A percentile compares a stretch with the other conserved stretches of the same genome.
Conservation (phyloP, 2,113 vertebrate genomes). For the Neoarius graeffei region DNA sequence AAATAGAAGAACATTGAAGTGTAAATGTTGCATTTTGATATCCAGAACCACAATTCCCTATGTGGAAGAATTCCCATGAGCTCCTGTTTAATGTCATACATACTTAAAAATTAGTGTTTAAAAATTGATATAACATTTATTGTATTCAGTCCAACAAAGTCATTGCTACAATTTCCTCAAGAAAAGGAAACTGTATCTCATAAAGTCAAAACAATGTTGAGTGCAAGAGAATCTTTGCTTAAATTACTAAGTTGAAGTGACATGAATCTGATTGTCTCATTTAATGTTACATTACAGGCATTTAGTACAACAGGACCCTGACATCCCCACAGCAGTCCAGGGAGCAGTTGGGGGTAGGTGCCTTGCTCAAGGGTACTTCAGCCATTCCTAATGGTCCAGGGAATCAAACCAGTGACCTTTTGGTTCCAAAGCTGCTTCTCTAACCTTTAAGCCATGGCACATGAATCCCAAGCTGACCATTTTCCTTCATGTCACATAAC, state of each 20-base stretch:
- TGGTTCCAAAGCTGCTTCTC: too few species aligned
- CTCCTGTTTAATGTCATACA: background rate
- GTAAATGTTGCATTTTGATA: background rate
- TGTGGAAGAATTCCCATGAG: background rate
- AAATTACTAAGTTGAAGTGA: background rate
- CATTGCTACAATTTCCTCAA: background rate
- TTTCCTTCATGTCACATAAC: too few species aligned
- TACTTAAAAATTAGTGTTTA: background rate
- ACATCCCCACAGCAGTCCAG: too few species aligned
- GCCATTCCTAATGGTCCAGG: too few species aligned
- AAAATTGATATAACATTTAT: background rate
- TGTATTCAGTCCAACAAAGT: background rate
- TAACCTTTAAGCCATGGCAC: too few species aligned
- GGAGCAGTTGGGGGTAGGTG: too few species aligned
- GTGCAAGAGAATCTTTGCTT: background rate
- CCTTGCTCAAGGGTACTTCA: too few species aligned
- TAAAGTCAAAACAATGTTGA: background rate
- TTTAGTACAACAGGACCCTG: too few species aligned
- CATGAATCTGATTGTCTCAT: background rate
- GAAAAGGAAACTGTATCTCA: background rate
- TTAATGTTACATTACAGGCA: too few species aligned
- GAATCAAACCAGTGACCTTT: too few species aligned
- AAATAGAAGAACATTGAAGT: background rate
- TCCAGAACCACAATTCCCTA: background rate
- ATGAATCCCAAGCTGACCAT: too few species aligned